Evolutionary conservation across 2,113 vertebrate genomes (phyloP).

Genomic region (Crypturellus undulatus): DNA sequence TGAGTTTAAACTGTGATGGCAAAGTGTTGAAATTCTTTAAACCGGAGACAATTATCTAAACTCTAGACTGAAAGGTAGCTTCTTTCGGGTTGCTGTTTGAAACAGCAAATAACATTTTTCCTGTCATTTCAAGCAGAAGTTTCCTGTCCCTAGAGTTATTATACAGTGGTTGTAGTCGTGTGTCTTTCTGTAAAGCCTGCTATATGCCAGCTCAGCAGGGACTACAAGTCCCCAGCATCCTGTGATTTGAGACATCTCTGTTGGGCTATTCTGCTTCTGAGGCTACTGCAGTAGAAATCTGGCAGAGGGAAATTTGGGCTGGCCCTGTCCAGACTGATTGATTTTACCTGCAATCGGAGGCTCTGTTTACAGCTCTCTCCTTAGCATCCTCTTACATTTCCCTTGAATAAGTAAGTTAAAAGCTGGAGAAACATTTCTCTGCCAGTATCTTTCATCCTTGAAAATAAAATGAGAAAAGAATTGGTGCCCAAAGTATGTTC

Average conservation of each 20-base stretch:
- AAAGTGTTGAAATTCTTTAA: neutral
- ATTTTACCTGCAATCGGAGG: neutral
- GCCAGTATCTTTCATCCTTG: neutral
- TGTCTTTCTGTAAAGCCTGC: neutral
- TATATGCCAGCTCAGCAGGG: neutral
- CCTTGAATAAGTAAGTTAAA: neutral
- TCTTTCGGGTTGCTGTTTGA: neutral
- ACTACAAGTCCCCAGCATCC: neutral
- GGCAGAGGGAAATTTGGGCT: neutral
- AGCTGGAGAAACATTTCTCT: neutral
- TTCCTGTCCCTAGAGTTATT: neutral
- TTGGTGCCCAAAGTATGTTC: neutral
- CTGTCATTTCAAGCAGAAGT: neutral
- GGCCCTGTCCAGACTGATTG: neutral
- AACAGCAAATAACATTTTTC: neutral
- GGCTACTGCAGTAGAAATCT: neutral
- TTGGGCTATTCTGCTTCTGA: neutral
- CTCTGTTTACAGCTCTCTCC: neutral
- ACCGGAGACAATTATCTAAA: neutral
- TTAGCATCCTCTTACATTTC: neutral
- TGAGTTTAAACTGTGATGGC: neutral
- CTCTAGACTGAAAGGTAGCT: neutral
- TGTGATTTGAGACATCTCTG: neutral
- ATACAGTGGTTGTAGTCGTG: neutral
- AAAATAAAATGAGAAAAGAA: neutral